Percentiles rank a stretch among this genome's conserved stretches.
Evolutionary conservation across 2,113 vertebrate genomes (phyloP).

Genomic region (Nothocercus julius): DNA sequence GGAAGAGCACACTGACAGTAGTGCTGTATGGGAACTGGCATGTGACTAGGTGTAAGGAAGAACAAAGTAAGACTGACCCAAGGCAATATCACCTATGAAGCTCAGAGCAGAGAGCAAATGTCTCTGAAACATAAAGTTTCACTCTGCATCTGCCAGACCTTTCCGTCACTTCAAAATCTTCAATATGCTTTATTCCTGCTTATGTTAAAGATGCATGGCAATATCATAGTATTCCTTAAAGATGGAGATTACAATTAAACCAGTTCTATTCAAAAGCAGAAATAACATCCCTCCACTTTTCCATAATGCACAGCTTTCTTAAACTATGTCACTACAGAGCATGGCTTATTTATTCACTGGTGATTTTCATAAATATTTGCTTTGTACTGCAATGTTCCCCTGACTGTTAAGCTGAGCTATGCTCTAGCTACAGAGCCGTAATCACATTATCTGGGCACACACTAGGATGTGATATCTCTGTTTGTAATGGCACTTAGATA

Average conservation of each 20-base stretch:
- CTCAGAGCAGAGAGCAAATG: background rate
- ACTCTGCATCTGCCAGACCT: background rate
- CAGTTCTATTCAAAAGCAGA: background rate
- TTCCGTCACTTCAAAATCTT: background rate
- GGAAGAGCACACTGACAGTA: background rate
- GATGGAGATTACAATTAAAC: accelerated
- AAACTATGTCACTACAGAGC: background rate
- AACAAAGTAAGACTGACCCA: background rate
- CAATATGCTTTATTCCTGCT: background rate
- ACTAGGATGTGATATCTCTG: background rate
- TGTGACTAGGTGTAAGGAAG: background rate
- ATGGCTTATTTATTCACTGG: background rate
- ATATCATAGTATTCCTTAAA: background rate
- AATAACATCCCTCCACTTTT: background rate
- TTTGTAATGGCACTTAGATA: background rate
- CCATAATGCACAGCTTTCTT: background rate
- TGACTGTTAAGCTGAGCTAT: background rate
- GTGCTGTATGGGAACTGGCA: background rate
- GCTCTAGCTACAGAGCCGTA: background rate
- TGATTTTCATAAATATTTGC: background rate
- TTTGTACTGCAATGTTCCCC: background rate
- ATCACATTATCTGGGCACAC: background rate
- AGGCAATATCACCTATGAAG: background rate
- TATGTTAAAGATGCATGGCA: background rate
- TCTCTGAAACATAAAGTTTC: background rate